Percentiles rank a stretch among this genome's conserved stretches.
These are phyloP conservation scores for Ypsolopha scabrella DNA, from an alignment of 2,888 invertebrate genomes.

Conservation along the genomic window DNA sequence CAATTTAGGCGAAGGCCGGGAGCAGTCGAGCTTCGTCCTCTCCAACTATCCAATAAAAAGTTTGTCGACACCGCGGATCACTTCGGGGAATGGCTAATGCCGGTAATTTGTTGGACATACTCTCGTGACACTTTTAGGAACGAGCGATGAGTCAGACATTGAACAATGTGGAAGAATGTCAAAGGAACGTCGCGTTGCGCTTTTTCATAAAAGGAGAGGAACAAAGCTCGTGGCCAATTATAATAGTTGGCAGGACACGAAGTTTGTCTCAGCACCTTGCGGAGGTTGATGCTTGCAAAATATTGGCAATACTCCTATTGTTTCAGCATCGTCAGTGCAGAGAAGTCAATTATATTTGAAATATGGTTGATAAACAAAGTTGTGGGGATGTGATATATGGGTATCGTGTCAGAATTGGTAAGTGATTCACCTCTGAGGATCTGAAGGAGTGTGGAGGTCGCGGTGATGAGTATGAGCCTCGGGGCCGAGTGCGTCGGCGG, in stretches of 20 bases:
- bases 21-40: constrained; percentile 20
- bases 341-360: neutral
- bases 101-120: constrained; percentile 31
- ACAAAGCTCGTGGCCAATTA: constrained; percentile 51
- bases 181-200: constrained; percentile 19
- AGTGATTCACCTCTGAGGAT: constrained; percentile 41
- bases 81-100: constrained; percentile 25
- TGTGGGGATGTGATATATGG: neutral
- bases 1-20: constrained; percentile 33
- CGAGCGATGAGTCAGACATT: constrained; percentile 23
- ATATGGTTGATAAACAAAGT: neutral
- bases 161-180: constrained; percentile 25
- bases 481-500: constrained; percentile 36
- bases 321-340: neutral
- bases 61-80: constrained; percentile 27
- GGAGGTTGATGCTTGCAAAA: constrained; percentile 30
- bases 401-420: constrained; percentile 22
- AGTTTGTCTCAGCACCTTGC: constrained; percentile 36
- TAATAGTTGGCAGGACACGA: constrained; percentile 42
- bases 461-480: constrained; percentile 14
- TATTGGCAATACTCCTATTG: constrained; percentile 28
- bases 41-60: constrained; percentile 34
- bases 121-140: constrained; percentile 20
- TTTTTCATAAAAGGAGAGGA: constrained; percentile 33
- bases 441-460: constrained; percentile 13